Percentiles rank a stretch among this genome's conserved stretches.
Conservation (phyloP, 1,140 invertebrate species). For the Pseudomyrmex cubaensis region DNA sequence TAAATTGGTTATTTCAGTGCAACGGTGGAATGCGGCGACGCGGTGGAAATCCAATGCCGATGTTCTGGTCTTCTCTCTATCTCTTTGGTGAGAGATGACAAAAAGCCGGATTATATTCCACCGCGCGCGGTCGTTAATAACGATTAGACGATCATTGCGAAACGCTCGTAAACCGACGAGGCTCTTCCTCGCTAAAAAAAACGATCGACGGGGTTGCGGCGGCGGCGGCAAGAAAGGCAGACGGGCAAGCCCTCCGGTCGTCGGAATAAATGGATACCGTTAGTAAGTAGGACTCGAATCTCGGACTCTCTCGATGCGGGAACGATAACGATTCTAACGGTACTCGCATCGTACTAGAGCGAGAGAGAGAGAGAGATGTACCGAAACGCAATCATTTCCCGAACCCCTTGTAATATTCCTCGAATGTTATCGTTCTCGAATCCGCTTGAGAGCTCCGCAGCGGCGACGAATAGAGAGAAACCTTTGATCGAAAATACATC, state of each 20-base stretch:
- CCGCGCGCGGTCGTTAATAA: conserved; percentile 13
- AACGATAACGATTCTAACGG: conserved; percentile 68
- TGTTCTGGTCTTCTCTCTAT: no score
- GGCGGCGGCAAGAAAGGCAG: not conserved
- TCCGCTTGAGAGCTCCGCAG: not conserved
- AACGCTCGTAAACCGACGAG: conserved; percentile 7
- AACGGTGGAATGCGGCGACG: no score
- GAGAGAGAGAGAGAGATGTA: not conserved
- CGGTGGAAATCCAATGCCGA: no score
- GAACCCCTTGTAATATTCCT: not conserved
- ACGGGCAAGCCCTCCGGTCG: not conserved
- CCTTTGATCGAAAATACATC: no score
- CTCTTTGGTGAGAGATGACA: not conserved
- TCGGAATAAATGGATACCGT: conserved; percentile 61
- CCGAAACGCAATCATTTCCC: conserved; percentile 12
- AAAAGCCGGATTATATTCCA: conserved; percentile 17
- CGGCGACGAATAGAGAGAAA: no score
- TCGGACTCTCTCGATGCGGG: conserved; percentile 3
- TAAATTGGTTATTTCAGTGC: no score
- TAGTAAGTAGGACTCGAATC: conserved; percentile 57
- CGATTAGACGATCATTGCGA: conserved; percentile 19
- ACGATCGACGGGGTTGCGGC: not conserved
- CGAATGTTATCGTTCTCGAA: not conserved
- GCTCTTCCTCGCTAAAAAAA: conserved; percentile 32
- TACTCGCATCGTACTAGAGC: not conserved